A percentile compares a stretch with the other conserved stretches of the same genome.
Conservation (phyloP, 92 coral and sea anemone species). For the Metridium senile region DNA sequence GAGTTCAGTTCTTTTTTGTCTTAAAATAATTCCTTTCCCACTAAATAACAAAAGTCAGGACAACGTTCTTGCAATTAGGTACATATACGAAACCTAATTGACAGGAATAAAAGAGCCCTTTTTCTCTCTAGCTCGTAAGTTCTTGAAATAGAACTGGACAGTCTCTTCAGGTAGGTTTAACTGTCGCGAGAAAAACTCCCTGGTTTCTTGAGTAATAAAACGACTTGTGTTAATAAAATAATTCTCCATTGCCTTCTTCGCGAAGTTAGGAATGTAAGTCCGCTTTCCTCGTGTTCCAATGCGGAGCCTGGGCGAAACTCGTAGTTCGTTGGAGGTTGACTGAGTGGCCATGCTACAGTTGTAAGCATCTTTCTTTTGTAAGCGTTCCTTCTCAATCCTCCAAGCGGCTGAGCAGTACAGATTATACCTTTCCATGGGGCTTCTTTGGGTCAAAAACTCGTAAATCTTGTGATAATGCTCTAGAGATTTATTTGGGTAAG, state of each 20-base stretch:
- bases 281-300: constrained; percentile 41
- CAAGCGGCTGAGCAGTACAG: constrained; percentile 53
- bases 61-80: too few species aligned
- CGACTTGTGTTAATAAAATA: constrained; percentile 42
- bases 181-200: constrained; percentile 40
- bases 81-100: background rate
- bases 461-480: constrained; percentile 55
- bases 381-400: constrained; percentile 43
- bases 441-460: constrained; percentile 44
- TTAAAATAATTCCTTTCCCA: too few species aligned
- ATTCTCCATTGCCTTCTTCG: constrained; percentile 48
- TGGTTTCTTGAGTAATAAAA: constrained; percentile 43
- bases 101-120: constrained; percentile 45
- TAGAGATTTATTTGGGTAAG: constrained; percentile 42
- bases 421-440: constrained; percentile 43
- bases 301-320: constrained; percentile 18
- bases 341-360: constrained; percentile 4
- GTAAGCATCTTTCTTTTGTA: constrained; percentile 30
- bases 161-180: constrained; percentile 48
- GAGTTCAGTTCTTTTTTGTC: too few species aligned
- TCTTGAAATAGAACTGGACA: constrained; percentile 44
- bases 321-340: constrained; percentile 4
- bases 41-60: too few species aligned
- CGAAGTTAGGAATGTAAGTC: constrained; percentile 42
- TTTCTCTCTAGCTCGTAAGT: constrained; percentile 41